A percentile compares a stretch with the other conserved stretches of the same genome.
phyloP scores from a whole-genome alignment of 2,888 invertebrate species.

The Helicoverpa assulta region DNA sequence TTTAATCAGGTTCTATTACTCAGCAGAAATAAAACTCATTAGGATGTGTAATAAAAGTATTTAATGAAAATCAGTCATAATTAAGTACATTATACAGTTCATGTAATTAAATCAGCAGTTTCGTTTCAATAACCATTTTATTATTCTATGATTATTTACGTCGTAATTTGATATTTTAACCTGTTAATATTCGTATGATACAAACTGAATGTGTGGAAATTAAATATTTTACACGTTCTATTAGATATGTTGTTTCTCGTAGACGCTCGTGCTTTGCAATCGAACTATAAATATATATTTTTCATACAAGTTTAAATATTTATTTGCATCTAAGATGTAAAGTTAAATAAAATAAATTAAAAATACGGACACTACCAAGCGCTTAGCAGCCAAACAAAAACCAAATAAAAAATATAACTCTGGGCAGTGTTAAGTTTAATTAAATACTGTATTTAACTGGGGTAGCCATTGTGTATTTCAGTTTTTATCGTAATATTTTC shows the following conservation, averaged over 20 bases:
- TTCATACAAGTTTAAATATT: constrained; percentile 5
- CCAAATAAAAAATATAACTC: too few relatives aligned
- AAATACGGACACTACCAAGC: too few relatives aligned
- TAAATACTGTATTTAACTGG: too few relatives aligned
- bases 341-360: constrained; percentile 20
- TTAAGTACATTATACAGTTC: constrained; percentile 59
- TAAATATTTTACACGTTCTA: constrained; percentile 24
- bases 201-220: constrained; percentile 13
- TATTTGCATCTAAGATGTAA: constrained; percentile 25
- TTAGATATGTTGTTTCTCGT: constrained; percentile 53
- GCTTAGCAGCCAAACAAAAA: too few relatives aligned
- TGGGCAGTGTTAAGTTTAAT: too few relatives aligned
- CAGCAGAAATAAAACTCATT: constrained; percentile 34
- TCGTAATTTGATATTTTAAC: constrained; percentile 19
- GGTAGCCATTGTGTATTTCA: too few relatives aligned
- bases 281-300: neutral
- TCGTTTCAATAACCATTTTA: constrained; percentile 32
- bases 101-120: constrained; percentile 44
- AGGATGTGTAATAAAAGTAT: constrained; percentile 56
- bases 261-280: constrained; percentile 1
- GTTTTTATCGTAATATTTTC: too few relatives aligned
- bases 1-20: too few relatives aligned
- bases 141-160: constrained; percentile 40
- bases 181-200: constrained; percentile 20
- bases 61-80: constrained; percentile 66